Evolutionary conservation across 2,113 vertebrate species (phyloP).

Genomic region (Prunella himalayana): DNA sequence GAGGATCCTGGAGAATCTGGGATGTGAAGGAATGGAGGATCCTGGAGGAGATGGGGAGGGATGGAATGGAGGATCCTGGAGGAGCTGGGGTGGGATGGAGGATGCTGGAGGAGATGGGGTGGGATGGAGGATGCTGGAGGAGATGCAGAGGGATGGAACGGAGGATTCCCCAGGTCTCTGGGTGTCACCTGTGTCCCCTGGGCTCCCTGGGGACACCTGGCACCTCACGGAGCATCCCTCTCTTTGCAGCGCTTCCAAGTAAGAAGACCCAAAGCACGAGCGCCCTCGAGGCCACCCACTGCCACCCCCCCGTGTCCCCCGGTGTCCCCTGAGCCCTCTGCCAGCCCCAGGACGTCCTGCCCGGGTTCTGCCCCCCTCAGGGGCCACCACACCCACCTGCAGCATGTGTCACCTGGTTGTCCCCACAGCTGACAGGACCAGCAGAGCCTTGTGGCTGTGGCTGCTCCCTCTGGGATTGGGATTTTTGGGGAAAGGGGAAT

Average conservation of each 20-base stretch:
- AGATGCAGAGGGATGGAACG: too few species aligned
- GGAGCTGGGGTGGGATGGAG: too few species aligned
- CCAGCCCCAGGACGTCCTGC: background rate
- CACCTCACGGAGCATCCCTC: background rate
- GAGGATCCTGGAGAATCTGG: too few species aligned
- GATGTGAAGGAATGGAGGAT: too few species aligned
- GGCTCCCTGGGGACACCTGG: fast-evolving
- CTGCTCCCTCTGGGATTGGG: background rate
- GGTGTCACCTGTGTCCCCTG: background rate
- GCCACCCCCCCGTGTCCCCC: background rate
- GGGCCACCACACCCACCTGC: background rate
- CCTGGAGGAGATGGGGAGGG: background rate
- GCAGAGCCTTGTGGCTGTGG: fast-evolving
- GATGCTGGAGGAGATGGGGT: too few species aligned
- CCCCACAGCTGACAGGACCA: fast-evolving
- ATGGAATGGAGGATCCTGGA: too few species aligned
- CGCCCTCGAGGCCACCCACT: background rate
- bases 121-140: too few species aligned
- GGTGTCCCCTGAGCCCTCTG: background rate
- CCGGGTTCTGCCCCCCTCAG: background rate
- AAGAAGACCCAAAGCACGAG: conserved; percentile 17
- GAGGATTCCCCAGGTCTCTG: background rate
- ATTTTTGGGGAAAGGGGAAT: background rate
- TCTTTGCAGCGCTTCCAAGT: conserved; percentile 65
- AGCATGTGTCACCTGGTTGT: background rate